A percentile compares a stretch with the other conserved stretches of the same genome.
These are phyloP conservation scores for Pollenia amentaria DNA, from an alignment of 2,888 invertebrate genomes.

Conservation along the genomic window DNA sequence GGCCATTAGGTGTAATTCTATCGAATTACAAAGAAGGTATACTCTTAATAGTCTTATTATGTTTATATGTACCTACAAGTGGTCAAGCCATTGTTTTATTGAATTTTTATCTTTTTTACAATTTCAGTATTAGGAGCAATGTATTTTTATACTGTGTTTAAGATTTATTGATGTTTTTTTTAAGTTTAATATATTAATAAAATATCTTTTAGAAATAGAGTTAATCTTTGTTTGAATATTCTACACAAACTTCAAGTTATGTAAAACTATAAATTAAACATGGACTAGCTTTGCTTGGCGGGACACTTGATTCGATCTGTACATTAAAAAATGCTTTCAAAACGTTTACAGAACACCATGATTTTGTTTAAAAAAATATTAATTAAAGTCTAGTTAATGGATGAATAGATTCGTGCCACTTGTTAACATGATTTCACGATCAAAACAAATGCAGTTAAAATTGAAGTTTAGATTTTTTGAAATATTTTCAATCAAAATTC, in stretches of 20 bases:
- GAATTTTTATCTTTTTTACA: too few species aligned
- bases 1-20: too few species aligned
- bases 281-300: not conserved
- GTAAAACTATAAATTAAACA: not conserved
- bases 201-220: too few species aligned
- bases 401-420: slow-evolving; percentile 13
- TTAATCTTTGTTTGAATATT: not conserved
- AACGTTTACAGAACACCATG: not conserved
- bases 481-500: slow-evolving; percentile 11
- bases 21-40: too few species aligned
- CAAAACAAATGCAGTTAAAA: not conserved
- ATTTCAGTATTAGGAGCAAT: too few species aligned
- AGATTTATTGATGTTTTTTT: too few species aligned
- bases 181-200: too few species aligned
- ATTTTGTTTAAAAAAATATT: not conserved
- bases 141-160: too few species aligned
- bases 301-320: not conserved
- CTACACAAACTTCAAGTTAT: not conserved
- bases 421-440: slow-evolving; percentile 28
- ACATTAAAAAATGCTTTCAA: slow-evolving; percentile 13
- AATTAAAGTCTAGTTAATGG: not conserved
- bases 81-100: too few species aligned
- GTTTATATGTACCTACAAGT: too few species aligned
- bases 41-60: too few species aligned
- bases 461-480: slow-evolving; percentile 5